Evolutionary conservation across 2,113 vertebrate genomes (phyloP), one percentile per base, ranked within the genome.

Genomic region (Plectropomus leopardus): DNA sequence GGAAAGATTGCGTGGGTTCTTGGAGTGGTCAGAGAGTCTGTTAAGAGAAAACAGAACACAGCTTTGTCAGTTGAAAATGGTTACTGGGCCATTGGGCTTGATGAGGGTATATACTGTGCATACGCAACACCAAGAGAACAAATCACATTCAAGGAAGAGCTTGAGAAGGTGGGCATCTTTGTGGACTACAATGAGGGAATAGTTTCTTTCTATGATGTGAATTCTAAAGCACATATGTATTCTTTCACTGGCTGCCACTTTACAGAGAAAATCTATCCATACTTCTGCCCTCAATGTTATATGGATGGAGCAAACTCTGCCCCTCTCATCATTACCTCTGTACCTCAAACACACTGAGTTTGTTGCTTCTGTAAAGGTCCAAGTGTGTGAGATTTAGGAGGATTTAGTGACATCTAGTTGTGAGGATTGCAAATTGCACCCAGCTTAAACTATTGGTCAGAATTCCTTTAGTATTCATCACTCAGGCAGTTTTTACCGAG

Each of bases 141-240:
- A 9, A 82, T 95, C 73, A 66, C 5, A 13, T 88, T 76, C 58
- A 78, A 4, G 78, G 85, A 80, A 84, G 92, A 51, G 59, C 95
- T 92, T 21, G 74, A 83, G 28, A 86, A 93, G 8, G 85, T 96
- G 0, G 96, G 94, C 5, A 90, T 96, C 60, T 96, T 95, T 28
- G 76, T 96, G 60, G 94, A 96, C 78, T 94, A 93, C 0, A 34
- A 92, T 6, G 87, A 89, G 1, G 90, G 93, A n/a, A 58, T 91
- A 10, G 90, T 96, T 51, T 94, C 95, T 21, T 96, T 96, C 76
- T 96, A 94, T 71, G 91, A 96, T 19, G 91, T 65, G 16, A 54
- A 86, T 19, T 76, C 1, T 19, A 48, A 66, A 47, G 72, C 60
- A 11, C 82, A 85, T 14, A 90, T 96, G 50, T 95, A 93, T 50